Evolutionary conservation across 2,797 vertebrate species (phyloP), one percentile per base, ranked within the genome.

Genomic region (Borostomias antarcticus): DNA sequence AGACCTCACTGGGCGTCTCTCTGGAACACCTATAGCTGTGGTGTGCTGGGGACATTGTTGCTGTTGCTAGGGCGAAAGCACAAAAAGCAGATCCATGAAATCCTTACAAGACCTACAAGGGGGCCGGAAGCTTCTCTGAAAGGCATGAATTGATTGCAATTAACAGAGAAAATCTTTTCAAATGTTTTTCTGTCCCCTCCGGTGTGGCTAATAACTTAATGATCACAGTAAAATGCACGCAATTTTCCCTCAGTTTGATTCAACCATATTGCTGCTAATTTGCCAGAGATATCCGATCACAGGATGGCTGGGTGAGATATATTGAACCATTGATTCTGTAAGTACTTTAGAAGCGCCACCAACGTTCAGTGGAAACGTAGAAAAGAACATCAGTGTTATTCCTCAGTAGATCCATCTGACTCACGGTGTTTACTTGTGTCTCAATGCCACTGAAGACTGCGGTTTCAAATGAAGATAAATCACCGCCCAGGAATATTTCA

Each of bases 191-290:
- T 84, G 77, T 86, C 87, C 86, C 89, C 86, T 89, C 84, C 79
- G 78, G 89, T 86, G 87, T 86, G 76, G 85, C 78, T 89, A 88
- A 90, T 89, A 88, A 86, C 89, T 83, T 87, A 89, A 90, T 87
- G 86, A 88, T 86, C 76, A 73, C 82, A 72, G 83, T 84, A 88
- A 43, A 87, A 89, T 86, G 82, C 86, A 85, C 68, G 84, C 78
- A 88, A 86, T 91, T 91, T 89, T n/a, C 11, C 88, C 85, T 82
- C 82, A 70, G 82, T 85, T 87, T 85, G 80, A 78, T 85, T 86
- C 69, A 87, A 80, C 82, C 66, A 76, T 85, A 85, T 84, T 85
- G 71, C 83, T 77, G 70, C 73, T 81, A 82, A 82, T 73, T 68
- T 84, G 73, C 68, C 64, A 88, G 59, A 81, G 83, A 89, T 90